phyloP scores from a whole-genome alignment of 2,888 invertebrate genomes.

The Drosophila ustulata region DNA sequence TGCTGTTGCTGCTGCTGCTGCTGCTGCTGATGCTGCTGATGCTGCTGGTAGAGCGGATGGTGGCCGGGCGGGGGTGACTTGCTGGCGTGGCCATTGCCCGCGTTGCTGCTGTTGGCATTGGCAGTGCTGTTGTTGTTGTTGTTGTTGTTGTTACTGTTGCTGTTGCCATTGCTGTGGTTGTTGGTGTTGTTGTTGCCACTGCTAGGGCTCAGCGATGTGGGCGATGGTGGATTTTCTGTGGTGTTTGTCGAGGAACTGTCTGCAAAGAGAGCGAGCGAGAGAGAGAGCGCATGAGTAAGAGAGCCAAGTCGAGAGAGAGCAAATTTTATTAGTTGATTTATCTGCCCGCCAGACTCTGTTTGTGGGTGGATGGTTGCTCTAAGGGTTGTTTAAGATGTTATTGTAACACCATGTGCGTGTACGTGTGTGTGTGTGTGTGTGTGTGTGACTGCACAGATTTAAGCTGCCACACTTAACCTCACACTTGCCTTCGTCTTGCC shows the following conservation, averaged over 20 bases:
- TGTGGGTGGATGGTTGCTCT: constrained; percentile 25
- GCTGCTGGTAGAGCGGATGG: constrained; percentile 58
- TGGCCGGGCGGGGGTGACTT: constrained; percentile 81
- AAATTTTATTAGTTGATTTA: constrained; percentile 69
- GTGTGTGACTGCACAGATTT: constrained; percentile 65
- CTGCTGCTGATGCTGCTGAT: background rate
- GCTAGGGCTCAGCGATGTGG: constrained; percentile 87
- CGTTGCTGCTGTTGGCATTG: constrained; percentile 82
- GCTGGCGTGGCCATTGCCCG: constrained; percentile 59
- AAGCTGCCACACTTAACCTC: constrained; percentile 79
- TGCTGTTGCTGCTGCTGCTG: constrained; percentile 80
- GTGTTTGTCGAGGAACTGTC: constrained; percentile 90
- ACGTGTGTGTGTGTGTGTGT: constrained; percentile 1
- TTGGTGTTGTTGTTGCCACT: constrained; percentile 83
- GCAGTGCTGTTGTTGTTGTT: constrained; percentile 47
- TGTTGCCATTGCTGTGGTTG: constrained; percentile 72
- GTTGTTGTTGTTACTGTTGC: constrained; percentile 38
- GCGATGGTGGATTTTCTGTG: constrained; percentile 88
- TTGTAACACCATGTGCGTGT: constrained; percentile 16
- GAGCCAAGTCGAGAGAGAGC: constrained; percentile 66
- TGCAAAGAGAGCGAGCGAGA: constrained; percentile 85
- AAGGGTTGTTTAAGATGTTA: constrained; percentile 61
- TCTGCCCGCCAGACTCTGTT: constrained; percentile 27
- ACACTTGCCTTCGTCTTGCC: constrained; percentile 68
- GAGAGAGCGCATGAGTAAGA: constrained; percentile 37